These are phyloP conservation scores for Steromphala cineraria DNA, from an alignment of 2,888 invertebrate species.

Conservation along the genomic window DNA sequence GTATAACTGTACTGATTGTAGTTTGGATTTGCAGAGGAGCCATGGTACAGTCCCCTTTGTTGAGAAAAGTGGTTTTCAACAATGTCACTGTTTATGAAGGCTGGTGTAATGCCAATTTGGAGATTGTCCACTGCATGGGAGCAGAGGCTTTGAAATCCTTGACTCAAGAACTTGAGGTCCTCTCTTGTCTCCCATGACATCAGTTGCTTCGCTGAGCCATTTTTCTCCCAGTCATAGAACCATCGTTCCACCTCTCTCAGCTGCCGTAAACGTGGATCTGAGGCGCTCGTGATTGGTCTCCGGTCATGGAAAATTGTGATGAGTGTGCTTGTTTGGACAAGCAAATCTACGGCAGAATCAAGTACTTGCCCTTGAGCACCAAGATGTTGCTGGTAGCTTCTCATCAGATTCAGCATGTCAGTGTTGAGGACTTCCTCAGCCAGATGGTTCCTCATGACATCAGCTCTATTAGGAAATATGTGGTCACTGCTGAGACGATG, in stretches of 20 bases:
- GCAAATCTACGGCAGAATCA: constrained; percentile 32
- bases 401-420: constrained; percentile 32
- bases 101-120: background rate
- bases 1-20: background rate
- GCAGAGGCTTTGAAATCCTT: constrained; percentile 20
- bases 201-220: background rate
- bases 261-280: constrained; percentile 15
- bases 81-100: constrained; percentile 24
- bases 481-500: constrained; percentile 36
- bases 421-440: constrained; percentile 34
- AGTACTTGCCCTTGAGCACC: constrained; percentile 30
- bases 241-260: constrained; percentile 21
- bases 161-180: constrained; percentile 28
- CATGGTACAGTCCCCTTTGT: constrained; percentile 6
- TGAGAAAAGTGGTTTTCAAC: constrained; percentile 22
- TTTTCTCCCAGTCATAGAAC: constrained; percentile 27
- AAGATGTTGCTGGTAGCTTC: constrained; percentile 28
- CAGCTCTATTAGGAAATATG: constrained; percentile 28
- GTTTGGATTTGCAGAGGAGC: background rate
- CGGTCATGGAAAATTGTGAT: constrained; percentile 29
- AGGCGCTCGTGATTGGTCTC: constrained; percentile 20
- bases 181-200: constrained; percentile 29
- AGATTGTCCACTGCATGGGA: background rate
- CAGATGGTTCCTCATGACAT: constrained; percentile 36
- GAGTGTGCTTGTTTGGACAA: constrained; percentile 30